These are phyloP conservation scores for Lordiphosa clarofinis DNA, from an alignment of 1,140 invertebrate genomes.

Conservation along the genomic window DNA sequence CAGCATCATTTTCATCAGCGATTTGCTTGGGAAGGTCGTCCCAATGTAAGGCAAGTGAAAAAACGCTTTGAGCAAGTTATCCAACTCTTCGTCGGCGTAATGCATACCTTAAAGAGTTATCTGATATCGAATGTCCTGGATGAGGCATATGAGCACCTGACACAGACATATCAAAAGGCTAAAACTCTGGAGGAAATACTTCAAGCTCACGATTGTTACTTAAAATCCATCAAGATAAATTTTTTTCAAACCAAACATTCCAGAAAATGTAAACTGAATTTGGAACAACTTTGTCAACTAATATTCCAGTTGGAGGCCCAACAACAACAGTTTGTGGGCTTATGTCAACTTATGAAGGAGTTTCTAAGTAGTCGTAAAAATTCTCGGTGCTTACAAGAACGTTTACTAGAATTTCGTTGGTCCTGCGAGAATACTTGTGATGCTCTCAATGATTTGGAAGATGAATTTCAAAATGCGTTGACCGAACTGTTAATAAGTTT, in stretches of 20 bases:
- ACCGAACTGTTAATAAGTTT: constrained; percentile 14
- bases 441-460: constrained; percentile 10
- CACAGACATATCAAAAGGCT: neutral
- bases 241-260: constrained; percentile 2
- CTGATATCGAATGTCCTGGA: constrained; percentile 16
- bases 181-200: constrained; percentile 34
- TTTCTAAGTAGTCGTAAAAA: neutral
- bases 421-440: constrained; percentile 27
- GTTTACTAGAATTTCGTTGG: constrained; percentile 11
- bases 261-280: neutral
- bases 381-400: neutral
- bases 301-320: constrained; percentile 21
- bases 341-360: constrained; percentile 1
- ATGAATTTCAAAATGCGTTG: constrained; percentile 17
- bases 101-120: constrained; percentile 21
- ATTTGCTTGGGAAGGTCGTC: neutral
- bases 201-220: constrained; percentile 20
- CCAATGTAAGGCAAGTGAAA: neutral
- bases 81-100: constrained; percentile 3
- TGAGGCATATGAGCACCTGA: constrained; percentile 8
- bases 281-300: constrained; percentile 16
- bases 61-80: constrained; percentile 13
- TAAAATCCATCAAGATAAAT: constrained; percentile 19
- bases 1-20: constrained; percentile 9
- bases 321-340: constrained; percentile 21